Percentiles rank a stretch among this genome's conserved stretches.
These are phyloP conservation scores for Nettapus auritus DNA, from an alignment of 2,113 vertebrate genomes.

Conservation along the genomic window DNA sequence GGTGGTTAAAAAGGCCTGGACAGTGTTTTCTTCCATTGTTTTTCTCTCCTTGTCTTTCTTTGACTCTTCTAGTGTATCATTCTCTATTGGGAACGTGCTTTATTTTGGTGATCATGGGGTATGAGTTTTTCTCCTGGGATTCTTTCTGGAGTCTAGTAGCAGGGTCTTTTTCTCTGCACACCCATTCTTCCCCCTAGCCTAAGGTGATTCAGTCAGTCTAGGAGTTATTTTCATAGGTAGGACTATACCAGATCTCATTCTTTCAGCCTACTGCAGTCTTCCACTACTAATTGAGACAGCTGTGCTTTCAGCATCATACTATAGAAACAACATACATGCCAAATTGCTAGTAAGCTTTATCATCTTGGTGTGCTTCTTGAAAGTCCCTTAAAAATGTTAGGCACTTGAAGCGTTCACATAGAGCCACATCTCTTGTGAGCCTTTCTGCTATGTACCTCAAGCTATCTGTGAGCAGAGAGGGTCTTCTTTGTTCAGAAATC, in stretches of 20 bases:
- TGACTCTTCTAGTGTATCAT: neutral
- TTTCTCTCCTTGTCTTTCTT: neutral
- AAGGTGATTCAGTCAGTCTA: neutral
- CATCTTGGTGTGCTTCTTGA: neutral
- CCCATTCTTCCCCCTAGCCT: neutral
- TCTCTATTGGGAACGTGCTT: neutral
- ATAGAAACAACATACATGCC: neutral
- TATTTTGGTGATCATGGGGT: neutral
- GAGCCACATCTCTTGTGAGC: neutral
- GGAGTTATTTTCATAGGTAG: neutral
- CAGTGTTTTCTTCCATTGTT: neutral
- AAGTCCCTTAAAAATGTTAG: neutral
- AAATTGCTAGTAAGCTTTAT: neutral
- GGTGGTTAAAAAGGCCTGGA: neutral
- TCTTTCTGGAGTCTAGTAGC: neutral
- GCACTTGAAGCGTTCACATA: neutral
- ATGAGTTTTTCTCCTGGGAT: neutral
- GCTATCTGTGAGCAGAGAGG: neutral
- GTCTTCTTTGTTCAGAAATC: neutral
- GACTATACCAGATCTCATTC: neutral
- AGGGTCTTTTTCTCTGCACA: neutral
- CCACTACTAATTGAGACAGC: neutral
- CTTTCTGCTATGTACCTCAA: neutral
- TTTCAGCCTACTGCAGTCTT: neutral
- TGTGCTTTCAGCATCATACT: neutral